These are phyloP conservation scores for Hypsibius dujardini DNA, from an alignment of 1,140 invertebrate species.

Conservation along the genomic window DNA sequence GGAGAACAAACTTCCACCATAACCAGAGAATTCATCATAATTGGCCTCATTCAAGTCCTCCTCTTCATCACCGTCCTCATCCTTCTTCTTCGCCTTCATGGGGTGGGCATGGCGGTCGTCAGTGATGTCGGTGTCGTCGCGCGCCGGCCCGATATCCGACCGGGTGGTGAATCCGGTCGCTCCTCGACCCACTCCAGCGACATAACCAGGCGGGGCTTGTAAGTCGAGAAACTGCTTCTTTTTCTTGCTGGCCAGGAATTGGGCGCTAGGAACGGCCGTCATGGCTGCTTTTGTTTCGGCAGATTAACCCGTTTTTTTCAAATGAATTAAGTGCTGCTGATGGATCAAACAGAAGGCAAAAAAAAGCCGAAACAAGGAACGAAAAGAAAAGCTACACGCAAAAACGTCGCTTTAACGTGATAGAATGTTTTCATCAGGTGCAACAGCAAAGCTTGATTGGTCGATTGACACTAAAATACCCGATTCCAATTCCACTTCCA, in stretches of 20 bases:
- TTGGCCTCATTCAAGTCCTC: constrained; percentile 98
- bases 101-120: constrained; percentile 89
- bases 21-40: constrained; percentile 98
- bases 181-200: constrained; percentile 79
- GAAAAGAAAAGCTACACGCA: too few relatives aligned
- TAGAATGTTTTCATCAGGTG: too few relatives aligned
- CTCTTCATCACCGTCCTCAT: constrained; percentile 63
- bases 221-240: constrained; percentile 51
- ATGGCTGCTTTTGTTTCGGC: background rate
- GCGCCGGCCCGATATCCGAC: constrained; percentile 97
- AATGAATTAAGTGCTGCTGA: background rate
- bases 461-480: background rate
- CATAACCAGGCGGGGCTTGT: constrained; percentile 81
- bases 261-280: constrained; percentile 8
- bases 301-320: background rate
- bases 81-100: constrained; percentile 44
- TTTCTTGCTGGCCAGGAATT: constrained; percentile 34
- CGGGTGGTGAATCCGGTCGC: constrained; percentile 98
- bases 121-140: constrained; percentile 90
- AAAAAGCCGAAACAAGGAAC: too few relatives aligned
- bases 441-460: background rate
- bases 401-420: too few relatives aligned
- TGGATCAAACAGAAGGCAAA: too few relatives aligned
- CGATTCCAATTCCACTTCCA: too few relatives aligned
- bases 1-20: constrained; percentile 89